Conservation (phyloP, 1,140 invertebrate genomes). For the Drosophila funebris region DNA sequence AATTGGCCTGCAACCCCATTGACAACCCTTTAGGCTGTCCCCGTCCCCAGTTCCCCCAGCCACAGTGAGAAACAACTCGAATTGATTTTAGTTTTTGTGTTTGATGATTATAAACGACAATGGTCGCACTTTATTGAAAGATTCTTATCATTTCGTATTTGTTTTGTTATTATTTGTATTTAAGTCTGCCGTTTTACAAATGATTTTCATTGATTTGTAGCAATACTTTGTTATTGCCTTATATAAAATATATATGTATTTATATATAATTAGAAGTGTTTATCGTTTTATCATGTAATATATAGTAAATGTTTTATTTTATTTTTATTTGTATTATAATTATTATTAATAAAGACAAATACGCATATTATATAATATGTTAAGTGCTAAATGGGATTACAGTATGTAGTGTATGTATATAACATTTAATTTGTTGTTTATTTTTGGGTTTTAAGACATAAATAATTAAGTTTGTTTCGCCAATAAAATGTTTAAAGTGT, state of each 20-base stretch:
- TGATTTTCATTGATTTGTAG: constrained; percentile 35
- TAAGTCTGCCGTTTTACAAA: constrained; percentile 57
- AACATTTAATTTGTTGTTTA: constrained; percentile 27
- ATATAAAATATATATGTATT: constrained; percentile 71
- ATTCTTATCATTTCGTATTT: constrained; percentile 52
- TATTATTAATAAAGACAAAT: constrained; percentile 80
- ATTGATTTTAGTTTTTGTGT: constrained; percentile 19
- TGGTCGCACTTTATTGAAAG: constrained; percentile 81
- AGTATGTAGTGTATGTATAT: constrained; percentile 35
- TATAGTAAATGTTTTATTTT: constrained; percentile 69
- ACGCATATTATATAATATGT: constrained; percentile 56
- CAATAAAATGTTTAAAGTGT: constrained; percentile 45
- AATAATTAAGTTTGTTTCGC: constrained; percentile 44
- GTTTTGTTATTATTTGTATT: constrained; percentile 24
- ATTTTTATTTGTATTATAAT: constrained; percentile 52
- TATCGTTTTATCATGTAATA: constrained; percentile 68
- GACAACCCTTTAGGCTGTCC: constrained; percentile 13
- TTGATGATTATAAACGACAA: constrained; percentile 81
- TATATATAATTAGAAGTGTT: constrained; percentile 72
- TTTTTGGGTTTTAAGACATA: constrained; percentile 38
- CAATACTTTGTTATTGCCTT: constrained; percentile 50
- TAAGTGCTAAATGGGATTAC: constrained; percentile 52
- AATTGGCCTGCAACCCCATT: background rate
- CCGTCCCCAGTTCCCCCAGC: background rate
- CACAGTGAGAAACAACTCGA: background rate